Evolutionary conservation across 2,888 invertebrate species (phyloP).

Genomic region (Watsonalla cultraria): DNA sequence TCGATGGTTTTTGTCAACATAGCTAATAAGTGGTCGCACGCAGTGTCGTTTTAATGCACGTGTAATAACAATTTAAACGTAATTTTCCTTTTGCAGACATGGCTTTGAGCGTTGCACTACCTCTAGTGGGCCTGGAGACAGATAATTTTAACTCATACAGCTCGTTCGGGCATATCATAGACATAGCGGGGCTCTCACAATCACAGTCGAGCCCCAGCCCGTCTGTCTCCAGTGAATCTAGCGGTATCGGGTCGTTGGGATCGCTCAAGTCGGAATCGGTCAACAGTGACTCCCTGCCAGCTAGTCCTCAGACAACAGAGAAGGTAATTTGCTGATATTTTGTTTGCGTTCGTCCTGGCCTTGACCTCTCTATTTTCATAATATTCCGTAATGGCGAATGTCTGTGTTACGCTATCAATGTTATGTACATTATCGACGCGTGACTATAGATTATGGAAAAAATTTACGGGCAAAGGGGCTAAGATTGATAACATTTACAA

Average conservation of each 20-base stretch:
- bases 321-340: conserved; percentile 65
- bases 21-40: conserved; percentile 53
- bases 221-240: conserved; percentile 80
- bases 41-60: conserved; percentile 61
- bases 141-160: conserved; percentile 73
- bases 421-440: conserved; percentile 55
- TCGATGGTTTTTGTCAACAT: conserved; percentile 71
- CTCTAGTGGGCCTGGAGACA: conserved; percentile 76
- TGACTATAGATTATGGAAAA: conserved; percentile 59
- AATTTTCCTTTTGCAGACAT: conserved; percentile 71
- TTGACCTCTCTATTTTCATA: conserved; percentile 79
- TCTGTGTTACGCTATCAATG: conserved; percentile 64
- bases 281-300: conserved; percentile 68
- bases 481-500: background rate
- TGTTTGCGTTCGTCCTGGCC: conserved; percentile 75
- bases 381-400: conserved; percentile 77
- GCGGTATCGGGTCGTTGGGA: conserved; percentile 79
- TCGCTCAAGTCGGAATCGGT: conserved; percentile 75
- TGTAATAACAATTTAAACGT: conserved; percentile 60
- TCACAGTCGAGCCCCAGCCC: conserved; percentile 76
- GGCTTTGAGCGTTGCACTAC: conserved; percentile 81
- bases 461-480: conserved; percentile 28
- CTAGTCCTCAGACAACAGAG: conserved; percentile 76
- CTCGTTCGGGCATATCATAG: conserved; percentile 71
- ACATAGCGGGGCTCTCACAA: conserved; percentile 71